These are phyloP conservation scores for Mythimna loreyi DNA, from an alignment of 2,888 invertebrate genomes.

Conservation along the genomic window DNA sequence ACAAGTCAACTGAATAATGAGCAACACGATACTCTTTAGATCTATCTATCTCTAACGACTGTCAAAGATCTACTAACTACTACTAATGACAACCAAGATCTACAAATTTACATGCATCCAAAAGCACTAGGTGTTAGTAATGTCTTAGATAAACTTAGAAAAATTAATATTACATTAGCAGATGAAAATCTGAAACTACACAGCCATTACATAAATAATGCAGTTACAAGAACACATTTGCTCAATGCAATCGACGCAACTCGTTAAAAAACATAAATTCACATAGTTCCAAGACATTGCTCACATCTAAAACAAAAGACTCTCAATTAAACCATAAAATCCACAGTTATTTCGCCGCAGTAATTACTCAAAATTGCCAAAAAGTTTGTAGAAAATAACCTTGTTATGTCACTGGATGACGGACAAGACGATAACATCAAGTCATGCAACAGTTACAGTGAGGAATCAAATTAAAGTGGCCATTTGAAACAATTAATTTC, in stretches of 20 bases:
- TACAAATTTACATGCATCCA: too few species aligned
- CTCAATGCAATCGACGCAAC: slow-evolving; percentile 17
- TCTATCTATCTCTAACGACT: too few species aligned
- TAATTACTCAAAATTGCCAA: slow-evolving; percentile 55
- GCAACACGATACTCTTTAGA: too few species aligned
- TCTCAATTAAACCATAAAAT: slow-evolving; percentile 46
- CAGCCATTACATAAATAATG: not conserved
- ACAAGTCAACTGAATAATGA: too few species aligned
- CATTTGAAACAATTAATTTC: slow-evolving; percentile 65
- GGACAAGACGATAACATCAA: slow-evolving; percentile 50
- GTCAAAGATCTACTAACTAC: too few species aligned
- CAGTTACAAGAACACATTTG: slow-evolving; percentile 6
- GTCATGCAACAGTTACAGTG: slow-evolving; percentile 59
- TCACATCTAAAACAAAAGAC: slow-evolving; percentile 45
- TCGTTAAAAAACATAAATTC: slow-evolving; percentile 31
- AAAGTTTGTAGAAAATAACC: slow-evolving; percentile 39
- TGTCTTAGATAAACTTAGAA: too few species aligned
- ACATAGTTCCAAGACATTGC: slow-evolving; percentile 35
- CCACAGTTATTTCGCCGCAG: slow-evolving; percentile 47
- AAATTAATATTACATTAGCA: too few species aligned
- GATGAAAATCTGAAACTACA: not conserved
- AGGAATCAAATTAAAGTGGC: slow-evolving; percentile 56
- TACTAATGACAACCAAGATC: too few species aligned
- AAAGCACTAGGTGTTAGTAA: too few species aligned
- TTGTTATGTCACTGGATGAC: slow-evolving; percentile 60